Evolutionary conservation across 2,888 invertebrate species (phyloP).

Genomic region (Pristionchus arcanus): DNA sequence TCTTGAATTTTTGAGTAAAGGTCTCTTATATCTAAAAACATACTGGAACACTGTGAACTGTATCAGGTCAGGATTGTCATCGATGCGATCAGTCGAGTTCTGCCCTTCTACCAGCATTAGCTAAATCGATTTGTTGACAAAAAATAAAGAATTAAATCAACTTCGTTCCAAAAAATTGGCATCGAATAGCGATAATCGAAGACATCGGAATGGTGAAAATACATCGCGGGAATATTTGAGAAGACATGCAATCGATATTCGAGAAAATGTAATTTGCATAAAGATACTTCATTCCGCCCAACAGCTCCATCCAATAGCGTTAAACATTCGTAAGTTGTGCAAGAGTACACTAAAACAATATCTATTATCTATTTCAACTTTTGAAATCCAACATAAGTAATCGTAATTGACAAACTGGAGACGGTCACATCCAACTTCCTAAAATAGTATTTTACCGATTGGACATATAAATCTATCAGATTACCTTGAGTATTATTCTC

Average conservation of each 20-base stretch:
- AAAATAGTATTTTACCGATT: background rate
- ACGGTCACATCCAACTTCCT: background rate
- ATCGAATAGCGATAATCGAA: background rate
- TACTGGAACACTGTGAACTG: background rate
- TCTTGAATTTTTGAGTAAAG: background rate
- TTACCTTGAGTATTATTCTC: background rate
- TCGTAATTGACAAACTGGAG: slow-evolving; percentile 7
- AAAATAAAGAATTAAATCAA: background rate
- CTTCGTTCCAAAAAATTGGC: background rate
- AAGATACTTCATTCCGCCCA: background rate
- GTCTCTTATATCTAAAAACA: background rate
- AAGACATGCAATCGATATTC: background rate
- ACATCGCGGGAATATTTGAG: background rate
- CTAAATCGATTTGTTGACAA: background rate
- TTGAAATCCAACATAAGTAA: background rate
- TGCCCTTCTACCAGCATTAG: background rate
- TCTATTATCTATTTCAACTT: background rate
- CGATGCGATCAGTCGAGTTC: background rate
- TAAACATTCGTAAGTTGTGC: background rate
- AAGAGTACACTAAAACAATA: background rate
- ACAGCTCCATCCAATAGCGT: background rate
- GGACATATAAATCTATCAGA: background rate
- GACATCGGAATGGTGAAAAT: background rate
- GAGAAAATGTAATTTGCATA: background rate
- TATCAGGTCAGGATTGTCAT: background rate